A percentile compares a stretch with the other conserved stretches of the same genome.
These are phyloP conservation scores for Drosophila sturtevanti DNA, from an alignment of 1,140 invertebrate species.

Conservation along the genomic window DNA sequence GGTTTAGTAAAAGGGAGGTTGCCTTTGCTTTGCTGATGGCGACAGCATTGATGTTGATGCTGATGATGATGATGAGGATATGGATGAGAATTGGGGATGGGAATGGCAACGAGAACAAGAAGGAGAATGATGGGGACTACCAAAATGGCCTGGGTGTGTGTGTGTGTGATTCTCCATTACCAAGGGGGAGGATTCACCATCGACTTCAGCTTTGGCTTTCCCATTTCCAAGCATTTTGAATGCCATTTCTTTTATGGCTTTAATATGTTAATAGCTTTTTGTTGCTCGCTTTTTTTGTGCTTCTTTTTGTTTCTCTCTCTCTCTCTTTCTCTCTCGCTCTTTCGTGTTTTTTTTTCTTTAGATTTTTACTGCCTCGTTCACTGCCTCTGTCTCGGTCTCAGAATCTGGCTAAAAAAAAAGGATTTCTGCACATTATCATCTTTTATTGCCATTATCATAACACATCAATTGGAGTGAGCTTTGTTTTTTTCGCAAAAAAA, in stretches of 20 bases:
- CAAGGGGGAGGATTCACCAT: neutral
- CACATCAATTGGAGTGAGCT: constrained; percentile 32
- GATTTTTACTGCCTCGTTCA: constrained; percentile 8
- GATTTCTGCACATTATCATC: constrained; percentile 71
- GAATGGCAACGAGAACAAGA: neutral
- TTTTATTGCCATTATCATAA: constrained; percentile 63
- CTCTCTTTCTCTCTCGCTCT: constrained; percentile 35
- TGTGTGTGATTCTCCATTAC: neutral
- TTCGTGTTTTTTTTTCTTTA: constrained; percentile 52
- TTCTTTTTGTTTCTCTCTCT: constrained; percentile 46
- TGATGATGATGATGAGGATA: constrained; percentile 49
- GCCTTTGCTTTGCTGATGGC: constrained; percentile 8
- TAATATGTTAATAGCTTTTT: constrained; percentile 81
- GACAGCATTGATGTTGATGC: constrained; percentile 18
- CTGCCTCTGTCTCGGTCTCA: neutral
- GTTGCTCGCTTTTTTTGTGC: constrained; percentile 20
- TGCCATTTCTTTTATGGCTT: constrained; percentile 82
- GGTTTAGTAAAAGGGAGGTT: constrained; percentile 5
- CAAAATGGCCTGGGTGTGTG: constrained; percentile 55
- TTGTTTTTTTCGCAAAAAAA: constrained; percentile 42
- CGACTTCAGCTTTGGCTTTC: constrained; percentile 29
- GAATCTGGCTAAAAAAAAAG: constrained; percentile 65
- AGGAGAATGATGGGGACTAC: neutral
- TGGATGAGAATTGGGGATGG: constrained; percentile 42
- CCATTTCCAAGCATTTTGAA: constrained; percentile 69